Evolutionary conservation across 1,140 invertebrate species (phyloP), one percentile per base, ranked within the genome.

Genomic region (Penaeus vannamei): DNA sequence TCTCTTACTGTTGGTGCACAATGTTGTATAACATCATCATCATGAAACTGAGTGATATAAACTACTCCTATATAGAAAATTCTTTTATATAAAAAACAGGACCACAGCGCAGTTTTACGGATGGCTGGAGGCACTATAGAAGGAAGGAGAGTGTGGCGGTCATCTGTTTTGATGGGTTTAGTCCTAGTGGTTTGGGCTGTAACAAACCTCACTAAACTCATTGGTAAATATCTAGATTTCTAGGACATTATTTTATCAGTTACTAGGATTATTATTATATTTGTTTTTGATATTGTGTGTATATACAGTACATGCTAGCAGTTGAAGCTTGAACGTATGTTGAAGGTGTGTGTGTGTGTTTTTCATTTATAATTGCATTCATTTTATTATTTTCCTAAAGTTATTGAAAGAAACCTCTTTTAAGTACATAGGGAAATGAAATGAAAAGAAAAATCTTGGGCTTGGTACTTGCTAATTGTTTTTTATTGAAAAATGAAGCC

Each of bases 61-160:
- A 72, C 12, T 72, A 72, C 66, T n/a, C 3, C n/a, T 26, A 72
- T 72, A n/a, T 22, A 29, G 14, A 23, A 29, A 23, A n/a, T 32
- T n/a, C 42, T n/a, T 76, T 29, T 76, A 0, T 76, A 32, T 7
- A 20, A 32, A n/a, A 32, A 32, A 29, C 53, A 88, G 86, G 86
- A 88, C 72, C 86, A 88, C 60, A 88, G 86, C 84, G 86, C 80
- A 60, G 86, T 88, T 14, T 60, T 88, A 66, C 83, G 86, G 66
- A 88, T 88, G 86, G 86, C 86, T 19, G 86, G 86, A 36, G 86
- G 86, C 32, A 88, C 86, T 32, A 88, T 88, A 22, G 86, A 88
- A 53, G 86, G 86, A 17, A 80, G 86, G 19, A 69, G 86, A 36
- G 86, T 88, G 29, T 88, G 64, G 53, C 60, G 86, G n/a, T 88